Conservation (phyloP, 2,113 vertebrate species). For the Antennarius striatus region DNA sequence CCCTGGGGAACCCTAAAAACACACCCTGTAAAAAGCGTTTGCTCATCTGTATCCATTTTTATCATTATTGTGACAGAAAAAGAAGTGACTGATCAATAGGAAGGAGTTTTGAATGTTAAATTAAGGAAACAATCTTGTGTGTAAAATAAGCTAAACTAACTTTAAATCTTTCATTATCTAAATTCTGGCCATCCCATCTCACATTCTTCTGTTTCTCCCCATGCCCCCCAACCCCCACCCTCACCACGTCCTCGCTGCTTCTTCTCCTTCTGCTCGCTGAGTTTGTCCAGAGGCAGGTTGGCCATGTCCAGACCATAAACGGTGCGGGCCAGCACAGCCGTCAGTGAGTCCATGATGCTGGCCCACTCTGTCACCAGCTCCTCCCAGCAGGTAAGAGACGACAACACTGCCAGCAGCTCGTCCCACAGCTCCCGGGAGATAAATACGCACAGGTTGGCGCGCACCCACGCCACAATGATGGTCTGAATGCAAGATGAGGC, state of each 20-base stretch:
- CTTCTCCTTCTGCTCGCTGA: constrained; percentile 98
- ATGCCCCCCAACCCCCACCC: constrained; percentile 4
- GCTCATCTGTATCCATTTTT: too few species aligned
- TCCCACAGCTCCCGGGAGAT: constrained; percentile 98
- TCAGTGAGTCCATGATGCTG: constrained; percentile 98
- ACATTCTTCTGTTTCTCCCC: background rate
- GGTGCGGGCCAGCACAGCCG: constrained; percentile 89
- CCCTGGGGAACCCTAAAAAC: too few species aligned
- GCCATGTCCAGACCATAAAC: constrained; percentile 95
- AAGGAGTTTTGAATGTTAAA: too few species aligned
- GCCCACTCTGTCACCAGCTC: constrained; percentile 95
- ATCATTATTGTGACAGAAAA: too few species aligned
- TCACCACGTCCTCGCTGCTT: constrained; percentile 95
- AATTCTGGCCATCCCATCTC: background rate
- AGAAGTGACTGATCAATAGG: too few species aligned
- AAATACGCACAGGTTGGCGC: constrained; percentile 93
- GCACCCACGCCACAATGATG: constrained; percentile 96
- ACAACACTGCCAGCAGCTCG: constrained; percentile 91
- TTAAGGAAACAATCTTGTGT: too few species aligned
- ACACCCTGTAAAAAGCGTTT: too few species aligned
- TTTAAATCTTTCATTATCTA: background rate
- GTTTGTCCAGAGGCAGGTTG: constrained; percentile 93
- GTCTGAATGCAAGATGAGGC: constrained; percentile 80
- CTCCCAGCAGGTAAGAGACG: constrained; percentile 93
- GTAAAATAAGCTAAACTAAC: too few species aligned